Base-by-base conservation (phyloP, 2,113 vertebrate genomes). In the Mirza zaza region DNA sequence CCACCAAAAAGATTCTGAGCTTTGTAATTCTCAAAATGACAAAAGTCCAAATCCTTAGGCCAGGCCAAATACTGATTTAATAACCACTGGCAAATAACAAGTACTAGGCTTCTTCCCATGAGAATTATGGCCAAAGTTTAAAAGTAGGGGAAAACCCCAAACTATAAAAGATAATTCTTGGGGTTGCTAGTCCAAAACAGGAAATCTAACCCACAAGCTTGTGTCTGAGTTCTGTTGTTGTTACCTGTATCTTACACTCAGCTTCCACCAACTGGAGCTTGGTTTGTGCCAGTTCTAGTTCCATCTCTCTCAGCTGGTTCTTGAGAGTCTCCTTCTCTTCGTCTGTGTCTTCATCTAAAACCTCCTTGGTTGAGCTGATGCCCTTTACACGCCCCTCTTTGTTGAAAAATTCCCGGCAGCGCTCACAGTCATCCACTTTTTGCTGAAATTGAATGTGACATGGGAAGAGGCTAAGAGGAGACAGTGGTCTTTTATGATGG, bases 211-310 rank as follows among this genome's bases (percentile, higher is more conserved):
- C 12, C 21, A 3, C 2, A 3, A 34, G 25, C 1, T 6, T 0
- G 6, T 34, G 55, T 18, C 34, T 3, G 11, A 18, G 77, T 1
- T 32, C 3, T 21, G 27, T 3, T 10, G 39, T 55, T 27, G 32
- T 95, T 98, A 99, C 99, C 99, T 99, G 99, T 93, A 99, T 99
- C 98, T 99, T 99, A 98, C 99, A 99, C 98, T 99, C 99, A 0
- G 99, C 99, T 97, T 99, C 99, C 96, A 99, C 99, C 98, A 99
- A 97, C 98, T 99, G 99, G 97, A 99, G 98, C 98, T 99, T 99
- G 98, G 99, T 99, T 98, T 99, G 99, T 14, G 99, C 99, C 94
- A 99, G 98, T 91, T 99, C 99, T 52, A 99, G 99, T 97, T 99
- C 99, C 99, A 99, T 99, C 96, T 99, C 99, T 68, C 99, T 99